Base-by-base conservation (phyloP, 2,113 vertebrate genomes). In the Sporophila hypoxantha region DNA sequence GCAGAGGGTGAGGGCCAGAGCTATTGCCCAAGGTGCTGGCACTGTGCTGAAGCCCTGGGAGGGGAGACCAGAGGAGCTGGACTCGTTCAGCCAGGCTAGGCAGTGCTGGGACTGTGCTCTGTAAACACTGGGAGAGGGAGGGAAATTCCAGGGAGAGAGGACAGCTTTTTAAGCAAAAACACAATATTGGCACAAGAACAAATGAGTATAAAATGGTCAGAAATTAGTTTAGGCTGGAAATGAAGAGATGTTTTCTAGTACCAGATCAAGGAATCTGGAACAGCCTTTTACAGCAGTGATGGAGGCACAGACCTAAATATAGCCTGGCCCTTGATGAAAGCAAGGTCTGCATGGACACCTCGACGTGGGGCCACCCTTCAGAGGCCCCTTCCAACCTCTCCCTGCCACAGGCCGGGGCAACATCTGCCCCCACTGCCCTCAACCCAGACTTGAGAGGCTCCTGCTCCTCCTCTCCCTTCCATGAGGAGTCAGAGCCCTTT, bases 151-250 rank as follows among this genome's bases (percentile, higher is more conserved):
- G 55, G 27, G 68, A 93, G 36, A 49, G 85, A 92, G 76, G 83
- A 87, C 82, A 89, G 88, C 73, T 87, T 8, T 62, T 87, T 93
- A 87, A 95, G 88, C 88, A 80, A 61, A 94, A 93, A 32, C 93
- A 95, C 90, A 89, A 82, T 56, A 66, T 88, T 94, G 94, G 93
- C 94, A 92, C 19, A 19, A 89, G 94, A 94, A 94, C 90, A 93
- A 70, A 94, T 91, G 88, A 85, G 65, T 27, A 64, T 30, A 74
- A 89, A 94, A 91, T 70, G 76, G 94, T 80, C 91, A 94, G 91
- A 87, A 94, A 93, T 91, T 77, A 91, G 90, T 92, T 92, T 92
- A 89, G 88, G 90, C 93, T 95, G 91, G 90, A 89, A 92, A 87
- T 67, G 68, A 85, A 76, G 85, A 91, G 76, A 57, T 1, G 44